phyloP scores from a whole-genome alignment of 2,888 invertebrate species.

The Incurvaria masculella region DNA sequence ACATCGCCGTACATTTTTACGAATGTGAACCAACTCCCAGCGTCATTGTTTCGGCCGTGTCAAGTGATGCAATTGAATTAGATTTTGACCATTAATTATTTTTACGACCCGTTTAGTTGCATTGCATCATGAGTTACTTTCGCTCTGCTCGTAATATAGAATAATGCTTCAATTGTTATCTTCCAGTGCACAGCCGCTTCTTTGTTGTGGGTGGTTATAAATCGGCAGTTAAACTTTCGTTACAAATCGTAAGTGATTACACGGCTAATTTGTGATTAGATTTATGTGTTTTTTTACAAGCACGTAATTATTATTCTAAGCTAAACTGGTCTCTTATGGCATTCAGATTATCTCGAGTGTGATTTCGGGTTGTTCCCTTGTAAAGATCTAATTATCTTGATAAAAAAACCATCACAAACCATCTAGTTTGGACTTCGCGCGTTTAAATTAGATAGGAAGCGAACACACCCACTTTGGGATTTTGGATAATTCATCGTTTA shows the following conservation, averaged over 20 bases:
- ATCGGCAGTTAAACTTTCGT: constrained; percentile 28
- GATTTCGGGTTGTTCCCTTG: too few species aligned
- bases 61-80: not conserved
- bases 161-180: constrained; percentile 44
- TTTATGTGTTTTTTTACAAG: too few species aligned
- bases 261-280: not conserved
- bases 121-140: constrained; percentile 36
- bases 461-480: too few species aligned
- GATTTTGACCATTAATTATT: constrained; percentile 36
- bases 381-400: too few species aligned
- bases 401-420: too few species aligned
- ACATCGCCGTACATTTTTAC: not conserved
- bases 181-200: constrained; percentile 7
- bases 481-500: too few species aligned
- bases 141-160: constrained; percentile 34
- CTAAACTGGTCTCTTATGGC: too few species aligned
- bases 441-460: too few species aligned
- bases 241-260: constrained; percentile 21
- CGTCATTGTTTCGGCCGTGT: not conserved
- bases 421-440: too few species aligned
- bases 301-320: too few species aligned
- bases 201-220: constrained; percentile 36
- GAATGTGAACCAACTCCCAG: not conserved
- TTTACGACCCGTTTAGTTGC: constrained; percentile 41
- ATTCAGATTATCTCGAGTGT: too few species aligned